Evolutionary conservation across 2,888 invertebrate species (phyloP), one percentile per base, ranked within the genome.

Genomic region (Synanthedon myopaeformis): DNA sequence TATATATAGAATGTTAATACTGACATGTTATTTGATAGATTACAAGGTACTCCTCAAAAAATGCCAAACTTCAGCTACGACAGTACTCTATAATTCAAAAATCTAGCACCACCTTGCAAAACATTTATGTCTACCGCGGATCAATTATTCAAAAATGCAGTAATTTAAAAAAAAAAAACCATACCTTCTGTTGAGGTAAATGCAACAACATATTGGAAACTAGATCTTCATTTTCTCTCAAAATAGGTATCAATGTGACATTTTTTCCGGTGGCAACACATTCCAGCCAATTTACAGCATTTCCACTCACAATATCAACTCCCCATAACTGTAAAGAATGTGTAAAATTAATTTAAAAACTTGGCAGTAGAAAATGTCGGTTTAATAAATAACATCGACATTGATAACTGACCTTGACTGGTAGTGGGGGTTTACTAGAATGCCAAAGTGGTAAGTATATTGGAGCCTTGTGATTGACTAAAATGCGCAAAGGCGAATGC

Each of bases 271-370:
- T 82, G 10, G 89, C 88, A 50, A 90, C 82, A 70, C 87, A 86
- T 65, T 90, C 89, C 58, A 91, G 66, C 91, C 91, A 91, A 62
- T 83, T 89, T 3, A 90, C 74, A 54, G 90, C 90, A 78, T 88
- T 88, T 1, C 78, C 79, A 65, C 85, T 85, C 4, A 76, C 82
- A 58, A 88, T 68, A 41, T 88, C 84, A 54, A 88, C 78, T 63
- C 89, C 89, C 87, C 88, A 88, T 51, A 89, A 56, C 89, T 89
- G 67, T 57, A 71, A 72, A 61, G 58, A 58, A 53, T 55, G n/a
- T 54, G 51, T 55, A 49, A 56, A n/a, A 54, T 11, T 56, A 54
- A 56, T 50, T 53, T 35, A 52, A 55, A 55, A 55, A 57, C 53
- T 69, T 66, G 64, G 63, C 61, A 66, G 53, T 45, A 51, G 12